These are phyloP conservation scores for Dasysyrphus albostriatus DNA, from an alignment of 2,888 invertebrate genomes.

Conservation along the genomic window DNA sequence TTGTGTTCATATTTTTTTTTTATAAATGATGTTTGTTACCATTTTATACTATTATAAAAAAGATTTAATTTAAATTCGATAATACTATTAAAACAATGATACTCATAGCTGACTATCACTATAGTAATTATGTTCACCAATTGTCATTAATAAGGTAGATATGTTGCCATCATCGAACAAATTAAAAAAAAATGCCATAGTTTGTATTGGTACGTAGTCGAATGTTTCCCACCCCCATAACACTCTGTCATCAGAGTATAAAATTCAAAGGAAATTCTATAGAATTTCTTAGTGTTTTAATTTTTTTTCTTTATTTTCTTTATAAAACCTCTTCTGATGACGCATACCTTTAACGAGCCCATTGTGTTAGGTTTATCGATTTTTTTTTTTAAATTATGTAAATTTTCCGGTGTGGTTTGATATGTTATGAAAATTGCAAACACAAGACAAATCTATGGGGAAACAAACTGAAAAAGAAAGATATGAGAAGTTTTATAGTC, in stretches of 20 bases:
- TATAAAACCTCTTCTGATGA: slow-evolving; percentile 43
- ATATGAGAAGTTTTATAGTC: slow-evolving; percentile 8
- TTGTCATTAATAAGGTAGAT: not conserved
- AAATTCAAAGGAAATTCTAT: slow-evolving; percentile 24
- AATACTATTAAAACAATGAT: not conserved
- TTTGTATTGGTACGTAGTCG: not conserved
- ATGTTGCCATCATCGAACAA: slow-evolving; percentile 15
- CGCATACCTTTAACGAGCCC: slow-evolving; percentile 66
- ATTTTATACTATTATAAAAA: no score
- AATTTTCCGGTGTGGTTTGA: slow-evolving; percentile 24
- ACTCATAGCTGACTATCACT: not conserved
- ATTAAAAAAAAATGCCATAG: slow-evolving; percentile 11
- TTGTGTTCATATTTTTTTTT: no score
- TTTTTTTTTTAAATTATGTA: slow-evolving; percentile 48
- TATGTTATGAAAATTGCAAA: slow-evolving; percentile 9
- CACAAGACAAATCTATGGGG: not conserved
- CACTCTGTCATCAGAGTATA: not conserved
- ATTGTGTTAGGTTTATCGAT: slow-evolving; percentile 69
- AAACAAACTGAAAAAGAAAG: not conserved
- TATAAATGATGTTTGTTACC: no score
- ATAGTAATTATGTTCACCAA: not conserved
- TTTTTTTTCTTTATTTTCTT: slow-evolving; percentile 22
- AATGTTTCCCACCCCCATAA: not conserved
- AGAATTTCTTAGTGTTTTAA: slow-evolving; percentile 17
- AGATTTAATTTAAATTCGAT: no score